Evolutionary conservation across 2,888 invertebrate genomes (phyloP), one percentile per base, ranked within the genome.

Genomic region (Agrochola macilenta): DNA sequence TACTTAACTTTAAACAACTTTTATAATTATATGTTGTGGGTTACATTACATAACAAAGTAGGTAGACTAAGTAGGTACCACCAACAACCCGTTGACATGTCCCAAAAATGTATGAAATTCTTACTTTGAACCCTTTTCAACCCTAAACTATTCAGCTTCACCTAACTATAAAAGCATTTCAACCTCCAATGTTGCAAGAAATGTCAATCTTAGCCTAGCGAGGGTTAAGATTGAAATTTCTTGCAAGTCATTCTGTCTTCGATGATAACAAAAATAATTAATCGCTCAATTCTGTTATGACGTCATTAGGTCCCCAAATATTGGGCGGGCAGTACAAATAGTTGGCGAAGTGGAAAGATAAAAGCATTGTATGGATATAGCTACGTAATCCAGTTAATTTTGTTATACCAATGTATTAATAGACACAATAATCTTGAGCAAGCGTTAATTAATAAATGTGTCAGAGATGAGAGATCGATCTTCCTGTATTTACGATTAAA

Each of bases 331-430:
- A 30, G 86, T 88, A 90, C 89, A 86, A 89, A 84, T 88, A 90
- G 81, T 89, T 90, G 88, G 81, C 90, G 90, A 88, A 90, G 90
- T 86, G 91, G 91, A 93, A 93, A 93, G 94, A 94, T 94, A 82
- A 87, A 80, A 76, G 11, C 20, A 57, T 65, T 72, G 83, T 86
- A 69, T 35, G 5, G 76, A 81, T 85, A 83, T 84, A 69, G 79
- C 78, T 73, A 81, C 76, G 23, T 86, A 82, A 87, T 87, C 65
- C 23, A 30, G 66, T 74, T 73, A 57, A 75, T 81, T 78, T 82
- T 81, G 78, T 83, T 84, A 71, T 68, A 39, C 71, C 26, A 81
- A 66, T 69, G 49, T 77, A 69, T 66, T 73, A 63, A 71, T 82
- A 68, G 66, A 52, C 2, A 23, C 0, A 65, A 69, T 87, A 86